Conservation (phyloP, 2,113 vertebrate genomes). For the Anoura caudifer region DNA sequence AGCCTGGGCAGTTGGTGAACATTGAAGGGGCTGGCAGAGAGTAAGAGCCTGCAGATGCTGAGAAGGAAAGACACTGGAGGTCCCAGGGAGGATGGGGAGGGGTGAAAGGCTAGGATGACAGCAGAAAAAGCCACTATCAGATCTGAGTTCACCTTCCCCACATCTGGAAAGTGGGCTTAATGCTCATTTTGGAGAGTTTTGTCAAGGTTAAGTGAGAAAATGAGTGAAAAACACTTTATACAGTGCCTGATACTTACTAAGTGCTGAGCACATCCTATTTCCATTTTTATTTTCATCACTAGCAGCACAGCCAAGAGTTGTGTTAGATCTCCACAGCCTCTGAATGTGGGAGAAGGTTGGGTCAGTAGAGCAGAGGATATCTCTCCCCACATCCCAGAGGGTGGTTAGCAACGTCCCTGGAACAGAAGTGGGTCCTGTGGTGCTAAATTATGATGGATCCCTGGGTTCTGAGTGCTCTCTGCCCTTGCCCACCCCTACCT, state of each 20-base stretch:
- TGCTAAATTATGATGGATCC: background rate
- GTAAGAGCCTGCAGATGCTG: rapidly evolving
- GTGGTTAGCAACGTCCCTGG: background rate
- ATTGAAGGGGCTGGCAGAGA: background rate
- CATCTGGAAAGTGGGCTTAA: background rate
- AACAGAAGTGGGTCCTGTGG: background rate
- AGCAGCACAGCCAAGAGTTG: background rate
- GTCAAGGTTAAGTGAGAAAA: background rate
- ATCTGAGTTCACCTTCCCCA: background rate
- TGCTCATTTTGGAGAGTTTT: background rate
- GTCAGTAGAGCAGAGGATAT: no score
- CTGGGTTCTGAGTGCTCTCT: background rate
- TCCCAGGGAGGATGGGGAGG: background rate
- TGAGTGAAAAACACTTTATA: background rate
- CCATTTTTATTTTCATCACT: background rate
- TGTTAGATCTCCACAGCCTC: background rate
- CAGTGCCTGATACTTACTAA: background rate
- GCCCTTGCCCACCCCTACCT: no score
- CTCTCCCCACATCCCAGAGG: background rate
- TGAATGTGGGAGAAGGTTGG: background rate
- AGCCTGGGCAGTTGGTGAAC: background rate
- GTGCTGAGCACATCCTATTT: background rate
- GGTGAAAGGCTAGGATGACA: background rate
- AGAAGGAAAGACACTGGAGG: background rate
- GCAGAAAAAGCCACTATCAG: background rate